Conservation (phyloP, 2,113 vertebrate genomes). For the Arizona elegans region DNA sequence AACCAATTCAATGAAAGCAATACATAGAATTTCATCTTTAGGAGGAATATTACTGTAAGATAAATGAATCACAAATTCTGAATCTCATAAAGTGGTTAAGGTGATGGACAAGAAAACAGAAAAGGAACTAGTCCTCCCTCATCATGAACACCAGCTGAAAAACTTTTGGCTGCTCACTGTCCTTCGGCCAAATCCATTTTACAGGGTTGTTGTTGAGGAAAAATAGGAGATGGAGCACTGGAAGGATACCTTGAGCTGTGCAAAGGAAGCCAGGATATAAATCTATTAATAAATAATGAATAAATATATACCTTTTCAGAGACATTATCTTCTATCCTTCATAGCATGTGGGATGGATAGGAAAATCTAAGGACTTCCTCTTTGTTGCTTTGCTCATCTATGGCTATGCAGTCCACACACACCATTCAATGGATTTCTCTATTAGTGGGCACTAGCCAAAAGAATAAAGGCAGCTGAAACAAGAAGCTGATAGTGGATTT, state of each 20-base stretch:
- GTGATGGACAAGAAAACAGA: neutral
- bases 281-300: neutral
- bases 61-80: neutral
- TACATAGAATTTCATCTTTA: neutral
- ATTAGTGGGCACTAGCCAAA: neutral
- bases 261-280: neutral
- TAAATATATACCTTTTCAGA: neutral
- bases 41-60: neutral
- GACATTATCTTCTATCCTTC: neutral
- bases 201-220: neutral
- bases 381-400: neutral
- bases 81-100: neutral
- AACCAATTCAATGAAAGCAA: neutral
- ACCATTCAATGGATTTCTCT: neutral
- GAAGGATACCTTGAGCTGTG: neutral
- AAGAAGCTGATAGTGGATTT: neutral
- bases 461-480: neutral
- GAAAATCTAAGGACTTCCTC: neutral
- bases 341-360: neutral
- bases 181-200: neutral
- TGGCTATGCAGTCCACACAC: neutral
- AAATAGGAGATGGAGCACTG: neutral
- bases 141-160: neutral
- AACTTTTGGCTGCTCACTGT: neutral
- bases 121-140: neutral